phyloP scores from a whole-genome alignment of 2,797 vertebrate species.

The Pseudocheirus occidentalis region DNA sequence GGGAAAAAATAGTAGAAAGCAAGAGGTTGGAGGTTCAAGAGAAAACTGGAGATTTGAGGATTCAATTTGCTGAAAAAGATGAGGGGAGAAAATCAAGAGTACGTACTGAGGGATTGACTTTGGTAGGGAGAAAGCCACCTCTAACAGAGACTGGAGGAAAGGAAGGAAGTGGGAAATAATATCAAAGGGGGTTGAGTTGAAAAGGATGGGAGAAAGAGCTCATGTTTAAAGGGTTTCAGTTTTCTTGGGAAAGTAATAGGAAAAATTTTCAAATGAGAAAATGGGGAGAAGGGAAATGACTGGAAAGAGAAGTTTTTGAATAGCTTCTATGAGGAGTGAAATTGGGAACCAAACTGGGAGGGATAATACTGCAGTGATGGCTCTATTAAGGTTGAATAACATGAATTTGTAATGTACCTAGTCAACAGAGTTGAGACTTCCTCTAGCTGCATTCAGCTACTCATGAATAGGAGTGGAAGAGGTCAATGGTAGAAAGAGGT shows the following conservation, averaged over 20 bases:
- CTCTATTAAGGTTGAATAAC: neutral
- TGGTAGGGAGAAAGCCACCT: neutral
- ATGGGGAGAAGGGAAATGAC: neutral
- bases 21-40: neutral
- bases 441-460: neutral
- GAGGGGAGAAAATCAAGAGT: neutral
- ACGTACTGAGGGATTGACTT: neutral
- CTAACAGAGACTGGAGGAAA: neutral
- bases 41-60: neutral
- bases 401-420: neutral
- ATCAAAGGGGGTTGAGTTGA: neutral
- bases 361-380: neutral
- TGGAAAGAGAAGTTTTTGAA: neutral
- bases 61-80: neutral
- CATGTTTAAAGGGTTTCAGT: neutral
- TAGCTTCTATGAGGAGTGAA: neutral
- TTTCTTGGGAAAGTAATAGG: neutral
- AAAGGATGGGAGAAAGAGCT: neutral
- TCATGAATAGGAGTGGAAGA: neutral
- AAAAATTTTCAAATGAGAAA: neutral
- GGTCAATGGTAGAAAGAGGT: neutral
- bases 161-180: neutral
- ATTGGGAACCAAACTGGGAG: too few species aligned
- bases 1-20: neutral
- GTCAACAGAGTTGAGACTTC: neutral